Evolutionary conservation across 2,888 invertebrate genomes (phyloP).

Genomic region (Leptogaster cylindrica): DNA sequence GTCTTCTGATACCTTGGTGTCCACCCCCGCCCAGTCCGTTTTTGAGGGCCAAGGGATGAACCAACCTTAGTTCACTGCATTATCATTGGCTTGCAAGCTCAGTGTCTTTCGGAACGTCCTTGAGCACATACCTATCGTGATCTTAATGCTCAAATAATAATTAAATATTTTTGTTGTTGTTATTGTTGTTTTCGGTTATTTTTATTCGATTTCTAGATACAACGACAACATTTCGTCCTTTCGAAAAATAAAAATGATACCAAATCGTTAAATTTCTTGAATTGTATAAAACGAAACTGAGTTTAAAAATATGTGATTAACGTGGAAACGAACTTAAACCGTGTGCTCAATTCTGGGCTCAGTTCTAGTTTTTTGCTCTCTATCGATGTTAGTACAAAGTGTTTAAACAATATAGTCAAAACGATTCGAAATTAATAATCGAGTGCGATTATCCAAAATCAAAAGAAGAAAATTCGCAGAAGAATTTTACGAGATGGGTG

Average conservation of each 20-base stretch:
- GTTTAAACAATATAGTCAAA: background rate
- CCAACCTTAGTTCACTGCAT: background rate
- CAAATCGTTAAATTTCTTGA: background rate
- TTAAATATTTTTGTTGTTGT: slow-evolving; percentile 2
- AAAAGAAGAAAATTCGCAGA: background rate
- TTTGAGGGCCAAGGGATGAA: background rate
- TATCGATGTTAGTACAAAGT: slow-evolving; percentile 18
- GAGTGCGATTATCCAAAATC: background rate
- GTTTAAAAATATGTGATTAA: slow-evolving; percentile 36
- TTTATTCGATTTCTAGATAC: slow-evolving; percentile 31
- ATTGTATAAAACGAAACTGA: background rate
- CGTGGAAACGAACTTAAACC: background rate
- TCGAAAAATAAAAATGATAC: background rate
- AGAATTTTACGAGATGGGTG: slow-evolving; percentile 63
- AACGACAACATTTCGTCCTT: slow-evolving; percentile 36
- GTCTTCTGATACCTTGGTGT: slow-evolving; percentile 5
- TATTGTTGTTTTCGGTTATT: no score
- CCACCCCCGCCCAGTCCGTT: slow-evolving; percentile 6
- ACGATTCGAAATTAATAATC: no score
- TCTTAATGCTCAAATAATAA: slow-evolving; percentile 7
- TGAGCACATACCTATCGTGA: slow-evolving; percentile 9
- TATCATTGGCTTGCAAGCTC: slow-evolving; percentile 23
- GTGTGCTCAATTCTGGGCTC: slow-evolving; percentile 30
- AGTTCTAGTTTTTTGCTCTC: background rate
- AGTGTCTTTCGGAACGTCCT: slow-evolving; percentile 31